Percentiles rank a stretch among this genome's conserved stretches.
phyloP scores from a whole-genome alignment of 2,888 invertebrate species.

The Shargacucullia verbasci region DNA sequence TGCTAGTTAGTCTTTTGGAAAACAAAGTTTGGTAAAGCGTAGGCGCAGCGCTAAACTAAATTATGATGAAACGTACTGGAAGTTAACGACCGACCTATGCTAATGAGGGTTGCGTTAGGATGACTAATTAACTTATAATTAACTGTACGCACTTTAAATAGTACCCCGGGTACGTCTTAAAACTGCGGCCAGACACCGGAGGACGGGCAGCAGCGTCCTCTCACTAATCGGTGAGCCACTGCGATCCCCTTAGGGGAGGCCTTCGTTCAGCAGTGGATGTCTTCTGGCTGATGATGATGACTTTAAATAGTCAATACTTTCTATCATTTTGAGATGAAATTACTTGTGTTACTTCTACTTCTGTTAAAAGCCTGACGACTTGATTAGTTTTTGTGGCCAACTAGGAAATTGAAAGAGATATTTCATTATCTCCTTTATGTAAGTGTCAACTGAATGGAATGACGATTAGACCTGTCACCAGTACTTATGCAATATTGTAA shows the following conservation, averaged over 20 bases:
- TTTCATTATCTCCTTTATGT: constrained; percentile 35
- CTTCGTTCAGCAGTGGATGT: no score
- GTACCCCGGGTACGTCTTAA: no score
- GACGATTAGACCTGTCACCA: constrained; percentile 47
- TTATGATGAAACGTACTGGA: constrained; percentile 50
- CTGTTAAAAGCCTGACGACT: no score
- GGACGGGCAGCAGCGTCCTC: no score
- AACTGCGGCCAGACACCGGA: no score
- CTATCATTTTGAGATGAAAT: no score
- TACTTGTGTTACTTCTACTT: no score
- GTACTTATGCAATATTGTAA: constrained; percentile 39
- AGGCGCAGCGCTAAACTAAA: constrained; percentile 29
- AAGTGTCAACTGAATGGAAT: constrained; percentile 42
- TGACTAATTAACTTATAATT: constrained; percentile 44
- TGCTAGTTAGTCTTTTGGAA: no score
- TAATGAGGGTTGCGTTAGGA: constrained; percentile 52
- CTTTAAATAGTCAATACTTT: constrained; percentile 26
- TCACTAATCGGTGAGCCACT: no score
- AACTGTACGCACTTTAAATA: constrained; percentile 13
- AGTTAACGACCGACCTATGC: constrained; percentile 65
- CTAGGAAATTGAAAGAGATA: constrained; percentile 26
- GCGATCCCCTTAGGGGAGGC: no score
- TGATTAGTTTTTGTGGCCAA: constrained; percentile 14
- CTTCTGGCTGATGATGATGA: no score
- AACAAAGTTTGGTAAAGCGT: neutral